Evolutionary conservation across 2,113 vertebrate genomes (phyloP), one percentile per base, ranked within the genome.

Genomic region (Hippoglossus stenolepis): DNA sequence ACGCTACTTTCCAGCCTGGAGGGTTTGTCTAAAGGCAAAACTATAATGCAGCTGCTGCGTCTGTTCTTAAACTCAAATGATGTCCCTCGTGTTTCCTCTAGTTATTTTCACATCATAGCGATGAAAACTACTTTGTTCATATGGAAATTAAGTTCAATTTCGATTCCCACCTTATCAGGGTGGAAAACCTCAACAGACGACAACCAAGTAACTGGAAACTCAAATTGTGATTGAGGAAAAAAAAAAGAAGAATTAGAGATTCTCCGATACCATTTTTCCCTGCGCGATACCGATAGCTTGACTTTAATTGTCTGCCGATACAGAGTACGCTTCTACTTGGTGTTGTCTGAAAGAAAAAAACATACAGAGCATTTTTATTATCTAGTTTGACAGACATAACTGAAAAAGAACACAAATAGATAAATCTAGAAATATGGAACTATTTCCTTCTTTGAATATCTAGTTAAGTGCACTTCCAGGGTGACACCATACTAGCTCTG

Each of bases 11-110:
- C 40, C 17, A 67, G 71, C 53, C 67, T 18, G n/a, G 45, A 79
- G 47, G 38, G 43, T 69, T 79, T 77, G 62, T 84, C 64, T 51
- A 47, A 64, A 68, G 64, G 72, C 77, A 73, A 71, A 66, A 59
- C 28, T 60, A 60, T 65, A 80, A 74, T 53, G 56, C 49, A 67
- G n/a, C 28, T 70, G 71, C 60, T 60, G 70, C 78, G 51, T 66
- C 59, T 77, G 57, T 51, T 78, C 75, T 45, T n/a, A 56, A 66
- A 83, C 57, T 57, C 43, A 57, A 65, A 17, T 13, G 45, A 77
- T 56, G 68, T 20, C 35, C 18, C 3, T 28, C 5, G 4, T 26
- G 65, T 61, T 26, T 24, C 60, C 23, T 47, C 15, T 60, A 4
- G 38, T 90, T 65, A 38, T 18, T 73, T 54, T 72, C 51, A n/a